A percentile compares a stretch with the other conserved stretches of the same genome.
These are phyloP conservation scores for Trichonephila inaurata DNA, from an alignment of 1,140 invertebrate species.

Conservation along the genomic window DNA sequence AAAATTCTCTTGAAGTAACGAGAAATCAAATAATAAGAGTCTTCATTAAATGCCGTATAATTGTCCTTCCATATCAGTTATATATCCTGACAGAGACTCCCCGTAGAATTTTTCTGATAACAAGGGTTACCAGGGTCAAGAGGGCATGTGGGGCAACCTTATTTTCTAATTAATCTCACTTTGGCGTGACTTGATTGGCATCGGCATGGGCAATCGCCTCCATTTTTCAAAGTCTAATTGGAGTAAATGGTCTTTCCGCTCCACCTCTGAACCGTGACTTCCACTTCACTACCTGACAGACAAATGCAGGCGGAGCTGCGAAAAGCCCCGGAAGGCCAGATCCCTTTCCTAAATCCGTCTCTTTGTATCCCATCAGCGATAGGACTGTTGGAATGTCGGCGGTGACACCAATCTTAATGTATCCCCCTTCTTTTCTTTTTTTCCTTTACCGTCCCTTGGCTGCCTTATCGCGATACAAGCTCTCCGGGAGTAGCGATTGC, in stretches of 20 bases:
- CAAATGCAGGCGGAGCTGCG: constrained; percentile 35
- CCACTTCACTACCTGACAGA: constrained; percentile 39
- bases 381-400: constrained; percentile 8
- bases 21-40: too few relatives aligned
- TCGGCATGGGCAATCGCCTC: constrained; percentile 19
- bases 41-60: too few relatives aligned
- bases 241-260: constrained; percentile 41
- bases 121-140: background rate
- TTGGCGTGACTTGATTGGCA: constrained; percentile 39
- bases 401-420: background rate
- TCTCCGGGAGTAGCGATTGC: background rate
- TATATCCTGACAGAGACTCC: too few relatives aligned
- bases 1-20: too few relatives aligned
- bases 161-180: constrained; percentile 53
- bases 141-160: background rate
- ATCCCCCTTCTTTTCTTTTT: background rate
- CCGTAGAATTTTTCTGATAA: background rate
- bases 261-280: constrained; percentile 42
- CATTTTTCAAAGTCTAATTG: constrained; percentile 53
- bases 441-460: background rate
- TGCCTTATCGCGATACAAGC: background rate
- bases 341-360: constrained; percentile 17
- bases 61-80: too few relatives aligned
- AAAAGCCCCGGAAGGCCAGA: background rate
- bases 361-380: constrained; percentile 32